These are phyloP conservation scores for Geodia barretti DNA, from an alignment of 37 sponge, comb jelly and placozoan species.

Conservation along the genomic window DNA sequence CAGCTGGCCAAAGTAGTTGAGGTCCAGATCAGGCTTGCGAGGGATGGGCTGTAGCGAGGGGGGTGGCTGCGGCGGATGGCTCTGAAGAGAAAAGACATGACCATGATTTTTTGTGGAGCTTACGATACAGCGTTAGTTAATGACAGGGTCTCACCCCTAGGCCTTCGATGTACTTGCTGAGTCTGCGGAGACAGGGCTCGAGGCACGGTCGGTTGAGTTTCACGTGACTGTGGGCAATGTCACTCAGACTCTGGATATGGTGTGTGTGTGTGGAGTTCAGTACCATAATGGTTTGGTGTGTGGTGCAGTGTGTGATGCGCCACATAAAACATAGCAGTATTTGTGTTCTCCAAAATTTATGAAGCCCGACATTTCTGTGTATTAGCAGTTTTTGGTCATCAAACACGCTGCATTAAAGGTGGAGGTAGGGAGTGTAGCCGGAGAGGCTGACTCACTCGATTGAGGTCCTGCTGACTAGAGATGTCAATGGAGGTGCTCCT, in stretches of 20 bases:
- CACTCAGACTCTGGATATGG: conserved; percentile 63
- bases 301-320: too few species aligned
- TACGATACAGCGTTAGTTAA: too few species aligned
- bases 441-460: conserved; percentile 39
- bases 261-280: too few species aligned
- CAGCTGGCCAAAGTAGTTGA: conserved; percentile 54
- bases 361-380: too few species aligned
- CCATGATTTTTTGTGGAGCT: too few species aligned
- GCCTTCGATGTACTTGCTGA: conserved; percentile 38
- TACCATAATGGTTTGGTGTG: too few species aligned
- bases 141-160: conserved; percentile 39
- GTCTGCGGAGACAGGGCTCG: conserved; percentile 65
- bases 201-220: conserved; percentile 73
- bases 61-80: conserved; percentile 36
- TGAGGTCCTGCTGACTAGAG: conserved; percentile 44
- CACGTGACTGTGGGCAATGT: conserved; percentile 58
- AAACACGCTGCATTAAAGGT: too few species aligned
- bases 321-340: too few species aligned
- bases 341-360: too few species aligned
- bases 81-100: too few species aligned
- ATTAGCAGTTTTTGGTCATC: too few species aligned
- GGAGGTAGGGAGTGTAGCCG: too few species aligned
- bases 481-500: conserved; percentile 62
- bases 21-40: conserved; percentile 30
- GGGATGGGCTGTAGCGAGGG: conserved; percentile 37